These are phyloP conservation scores for Agrilus planipennis DNA, from an alignment of 1,140 invertebrate genomes.

Conservation along the genomic window DNA sequence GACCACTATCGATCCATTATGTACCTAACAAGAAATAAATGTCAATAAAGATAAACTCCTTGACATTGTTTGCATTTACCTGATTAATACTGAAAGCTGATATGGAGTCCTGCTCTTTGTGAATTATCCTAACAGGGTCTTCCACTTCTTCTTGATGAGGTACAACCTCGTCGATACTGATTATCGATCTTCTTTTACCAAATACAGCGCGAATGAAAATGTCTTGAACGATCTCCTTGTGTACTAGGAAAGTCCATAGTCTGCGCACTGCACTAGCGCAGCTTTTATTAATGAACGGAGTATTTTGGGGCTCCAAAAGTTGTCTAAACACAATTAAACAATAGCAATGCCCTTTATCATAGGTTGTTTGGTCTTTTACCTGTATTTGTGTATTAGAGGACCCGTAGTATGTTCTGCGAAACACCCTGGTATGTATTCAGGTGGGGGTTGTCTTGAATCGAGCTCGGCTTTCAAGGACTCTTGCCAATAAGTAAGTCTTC, in stretches of 20 bases:
- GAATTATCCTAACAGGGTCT: slow-evolving; percentile 88
- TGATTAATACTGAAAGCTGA: slow-evolving; percentile 93
- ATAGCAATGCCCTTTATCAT: neutral
- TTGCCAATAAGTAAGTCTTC: slow-evolving; percentile 81
- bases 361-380: slow-evolving; percentile 30
- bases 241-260: slow-evolving; percentile 87
- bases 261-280: slow-evolving; percentile 72
- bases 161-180: slow-evolving; percentile 34
- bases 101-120: slow-evolving; percentile 98
- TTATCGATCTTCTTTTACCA: slow-evolving; percentile 50
- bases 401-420: slow-evolving; percentile 57
- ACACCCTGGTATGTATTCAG: slow-evolving; percentile 75
- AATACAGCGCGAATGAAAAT: slow-evolving; percentile 94
- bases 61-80: too few relatives aligned
- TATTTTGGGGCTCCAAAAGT: slow-evolving; percentile 85
- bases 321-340: slow-evolving; percentile 17
- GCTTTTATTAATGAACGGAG: slow-evolving; percentile 74
- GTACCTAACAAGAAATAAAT: too few relatives aligned
- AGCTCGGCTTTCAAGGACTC: slow-evolving; percentile 60
- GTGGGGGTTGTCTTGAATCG: slow-evolving; percentile 61
- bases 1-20: slow-evolving; percentile 70
- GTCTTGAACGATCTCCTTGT: slow-evolving; percentile 87
- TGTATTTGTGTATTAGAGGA: slow-evolving; percentile 86
- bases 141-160: slow-evolving; percentile 34
- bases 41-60: too few relatives aligned